Evolutionary conservation across 1,140 invertebrate genomes (phyloP).

Genomic region (Ooceraea biroi): DNA sequence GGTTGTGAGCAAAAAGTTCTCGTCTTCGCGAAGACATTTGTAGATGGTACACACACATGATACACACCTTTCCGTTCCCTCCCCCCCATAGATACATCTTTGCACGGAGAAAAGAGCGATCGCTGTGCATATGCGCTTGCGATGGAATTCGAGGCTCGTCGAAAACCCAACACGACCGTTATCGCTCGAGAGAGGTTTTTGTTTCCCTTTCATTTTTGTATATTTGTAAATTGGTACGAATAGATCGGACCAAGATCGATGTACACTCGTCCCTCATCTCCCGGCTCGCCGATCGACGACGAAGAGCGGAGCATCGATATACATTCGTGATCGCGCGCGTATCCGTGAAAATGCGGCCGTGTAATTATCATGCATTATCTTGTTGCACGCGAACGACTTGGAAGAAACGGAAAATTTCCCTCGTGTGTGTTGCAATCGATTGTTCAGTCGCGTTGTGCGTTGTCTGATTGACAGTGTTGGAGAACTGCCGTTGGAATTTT

Average conservation of each 20-base stretch:
- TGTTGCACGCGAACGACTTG: constrained; percentile 21
- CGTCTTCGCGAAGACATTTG: constrained; percentile 29
- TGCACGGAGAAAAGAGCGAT: constrained; percentile 31
- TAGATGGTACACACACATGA: constrained; percentile 1
- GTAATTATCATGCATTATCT: constrained; percentile 41
- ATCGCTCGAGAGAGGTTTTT: background rate
- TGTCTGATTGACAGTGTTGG: constrained; percentile 14
- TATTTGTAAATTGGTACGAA: constrained; percentile 78
- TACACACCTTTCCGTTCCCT: constrained; percentile 38
- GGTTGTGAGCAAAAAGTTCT: constrained; percentile 79
- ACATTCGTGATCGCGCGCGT: constrained; percentile 10
- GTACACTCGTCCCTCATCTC: constrained; percentile 67
- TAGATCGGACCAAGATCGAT: constrained; percentile 70
- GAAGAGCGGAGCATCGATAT: background rate
- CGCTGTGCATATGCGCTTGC: constrained; percentile 7
- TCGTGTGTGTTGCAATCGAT: constrained; percentile 45
- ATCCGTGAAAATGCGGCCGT: constrained; percentile 28
- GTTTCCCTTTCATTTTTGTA: constrained; percentile 73
- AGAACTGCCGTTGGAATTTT: constrained; percentile 5
- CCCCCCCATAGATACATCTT: constrained; percentile 16
- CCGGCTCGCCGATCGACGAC: constrained; percentile 24
- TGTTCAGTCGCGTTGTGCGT: constrained; percentile 25
- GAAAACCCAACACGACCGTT: constrained; percentile 36
- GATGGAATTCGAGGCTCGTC: constrained; percentile 25
- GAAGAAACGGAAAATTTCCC: constrained; percentile 7